phyloP scores from a whole-genome alignment of 1,140 invertebrate species.

The Planococcus citri region DNA sequence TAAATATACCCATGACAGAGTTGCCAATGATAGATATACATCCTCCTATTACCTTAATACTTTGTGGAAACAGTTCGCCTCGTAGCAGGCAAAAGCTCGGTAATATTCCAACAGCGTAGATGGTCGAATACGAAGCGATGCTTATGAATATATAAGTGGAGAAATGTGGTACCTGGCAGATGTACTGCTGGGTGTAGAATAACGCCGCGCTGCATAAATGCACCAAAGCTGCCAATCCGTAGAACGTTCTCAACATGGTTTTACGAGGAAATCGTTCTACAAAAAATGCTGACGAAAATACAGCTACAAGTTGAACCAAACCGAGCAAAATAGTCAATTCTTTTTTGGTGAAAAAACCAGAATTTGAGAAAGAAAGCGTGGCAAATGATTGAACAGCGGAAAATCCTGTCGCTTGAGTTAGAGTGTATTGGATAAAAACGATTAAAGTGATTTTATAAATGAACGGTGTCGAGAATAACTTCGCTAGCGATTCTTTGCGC shows the following conservation, averaged over 20 bases:
- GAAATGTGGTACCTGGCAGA: slow-evolving; percentile 30
- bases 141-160: slow-evolving; percentile 41
- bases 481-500: slow-evolving; percentile 33
- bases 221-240: slow-evolving; percentile 37
- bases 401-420: slow-evolving; percentile 26
- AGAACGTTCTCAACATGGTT: slow-evolving; percentile 36
- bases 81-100: slow-evolving; percentile 48
- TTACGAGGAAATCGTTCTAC: slow-evolving; percentile 38
- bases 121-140: slow-evolving; percentile 42
- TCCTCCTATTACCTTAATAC: slow-evolving; percentile 44
- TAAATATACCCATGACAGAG: slow-evolving; percentile 44
- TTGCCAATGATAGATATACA: slow-evolving; percentile 36
- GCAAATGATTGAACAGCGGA: slow-evolving; percentile 28
- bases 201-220: slow-evolving; percentile 28
- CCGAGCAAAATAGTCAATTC: slow-evolving; percentile 28
- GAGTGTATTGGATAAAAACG: slow-evolving; percentile 35
- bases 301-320: slow-evolving; percentile 33
- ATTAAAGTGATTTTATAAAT: slow-evolving; percentile 38
- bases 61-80: slow-evolving; percentile 47
- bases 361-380: slow-evolving; percentile 31
- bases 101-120: slow-evolving; percentile 41
- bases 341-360: slow-evolving; percentile 22
- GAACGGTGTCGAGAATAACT: slow-evolving; percentile 35
- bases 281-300: slow-evolving; percentile 35
- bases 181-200: slow-evolving; percentile 39